Base-by-base conservation (phyloP, 2,888 invertebrate genomes). In the Eupithecia subumbrata region DNA sequence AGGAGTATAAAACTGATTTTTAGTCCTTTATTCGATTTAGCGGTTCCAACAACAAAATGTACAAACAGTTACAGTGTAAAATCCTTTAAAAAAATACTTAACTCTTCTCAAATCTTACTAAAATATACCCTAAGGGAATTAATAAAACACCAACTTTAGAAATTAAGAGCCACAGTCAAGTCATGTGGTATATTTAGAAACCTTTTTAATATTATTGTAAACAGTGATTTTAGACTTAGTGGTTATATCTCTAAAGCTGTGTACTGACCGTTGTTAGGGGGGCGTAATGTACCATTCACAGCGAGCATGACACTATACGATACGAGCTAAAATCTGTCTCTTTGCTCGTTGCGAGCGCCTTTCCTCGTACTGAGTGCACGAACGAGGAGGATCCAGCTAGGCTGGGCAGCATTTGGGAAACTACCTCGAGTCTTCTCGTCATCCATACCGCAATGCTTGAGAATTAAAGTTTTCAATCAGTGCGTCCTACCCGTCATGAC, bases 171-270 rank as follows among this genome's bases (percentile, higher is more conserved):
- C 69, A 74, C 66, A 60, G n/a, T 48, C 8, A 43, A 45, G 56
- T 60, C 64, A 52, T 48, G 56, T 40, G 68, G 64, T 69, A 72
- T 69, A 67, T 34, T 67, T 71, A 75, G 56, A 67, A n/a, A 60
- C 40, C 25, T 72, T 68, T 76, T 72, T 60, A 75, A 70, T 69
- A 76, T 16, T 45, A 75, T 76, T 74, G 73, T 78, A 64, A 76
- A 67, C 76, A 73, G 72, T 74, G 73, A 76, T 74, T 71, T 76
- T 74, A 72, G 70, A 70, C 18, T 63, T 72, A 74, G 69, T 74
- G 67, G 64, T 64, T 67, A 40, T 66, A 71, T 68, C 40, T 71
- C 64, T 11, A 40, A 37, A 40, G 40, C 40, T 9, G 40, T 8
- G 9, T 40, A 40, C 8, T 40, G 40, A 11, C 40, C 40, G 40